Evolutionary conservation across 2,888 invertebrate genomes (phyloP).

Genomic region (Mycalesis mineus): DNA sequence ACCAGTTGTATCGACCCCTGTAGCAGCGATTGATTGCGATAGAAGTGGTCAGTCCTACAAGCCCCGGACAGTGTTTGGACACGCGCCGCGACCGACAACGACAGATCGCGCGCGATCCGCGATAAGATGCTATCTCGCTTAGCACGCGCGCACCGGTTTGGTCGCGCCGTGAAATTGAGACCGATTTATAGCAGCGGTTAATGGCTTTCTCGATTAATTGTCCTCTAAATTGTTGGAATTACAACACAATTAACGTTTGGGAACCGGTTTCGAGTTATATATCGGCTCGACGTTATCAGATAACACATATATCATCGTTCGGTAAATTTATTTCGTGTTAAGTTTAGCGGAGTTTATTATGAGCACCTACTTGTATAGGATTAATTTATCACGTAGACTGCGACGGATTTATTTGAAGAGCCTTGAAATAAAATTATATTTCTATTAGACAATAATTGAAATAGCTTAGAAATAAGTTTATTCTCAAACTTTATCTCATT

Average conservation of each 20-base stretch:
- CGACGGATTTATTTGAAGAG: neutral
- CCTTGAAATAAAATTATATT: too few species aligned
- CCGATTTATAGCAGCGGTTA: conserved; percentile 52
- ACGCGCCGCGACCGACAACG: conserved; percentile 51
- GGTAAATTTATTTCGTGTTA: neutral
- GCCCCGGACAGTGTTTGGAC: conserved; percentile 60
- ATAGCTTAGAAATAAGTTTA: too few species aligned
- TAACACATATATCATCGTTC: conserved; percentile 5
- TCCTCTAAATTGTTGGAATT: conserved; percentile 34
- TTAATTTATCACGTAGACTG: neutral
- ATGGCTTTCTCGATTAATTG: conserved; percentile 51
- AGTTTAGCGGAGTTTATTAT: neutral
- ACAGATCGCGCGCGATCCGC: conserved; percentile 58
- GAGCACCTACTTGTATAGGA: neutral
- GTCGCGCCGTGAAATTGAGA: conserved; percentile 56
- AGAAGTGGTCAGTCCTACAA: conserved; percentile 28
- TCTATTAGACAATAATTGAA: too few species aligned
- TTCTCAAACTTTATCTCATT: too few species aligned
- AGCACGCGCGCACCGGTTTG: conserved; percentile 58
- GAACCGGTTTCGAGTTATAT: conserved; percentile 9
- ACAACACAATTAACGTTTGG: conserved; percentile 28
- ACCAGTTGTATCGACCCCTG: conserved; percentile 18
- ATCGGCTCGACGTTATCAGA: neutral
- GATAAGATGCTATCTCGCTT: conserved; percentile 58
- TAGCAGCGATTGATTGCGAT: conserved; percentile 28